These are phyloP conservation scores for Chamaea fasciata DNA, from an alignment of 2,113 vertebrate species.

Conservation along the genomic window DNA sequence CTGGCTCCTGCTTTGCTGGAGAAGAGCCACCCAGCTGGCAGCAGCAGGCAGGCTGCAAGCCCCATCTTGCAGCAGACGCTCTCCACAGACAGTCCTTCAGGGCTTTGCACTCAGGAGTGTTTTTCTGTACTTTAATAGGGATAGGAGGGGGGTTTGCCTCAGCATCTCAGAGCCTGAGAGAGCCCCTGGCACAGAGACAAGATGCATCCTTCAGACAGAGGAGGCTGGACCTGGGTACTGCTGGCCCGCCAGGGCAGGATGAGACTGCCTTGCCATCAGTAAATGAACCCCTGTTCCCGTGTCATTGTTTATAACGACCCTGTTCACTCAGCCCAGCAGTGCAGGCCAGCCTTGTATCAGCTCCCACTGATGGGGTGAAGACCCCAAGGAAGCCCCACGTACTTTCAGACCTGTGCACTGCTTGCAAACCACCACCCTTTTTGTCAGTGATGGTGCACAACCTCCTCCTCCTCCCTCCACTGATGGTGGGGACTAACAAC, in stretches of 20 bases:
- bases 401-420: rapidly evolving
- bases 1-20: background rate
- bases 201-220: background rate
- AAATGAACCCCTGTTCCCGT: rapidly evolving
- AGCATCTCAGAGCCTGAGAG: background rate
- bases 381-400: background rate
- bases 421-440: background rate
- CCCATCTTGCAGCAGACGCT: background rate
- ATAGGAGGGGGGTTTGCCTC: background rate
- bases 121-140: background rate
- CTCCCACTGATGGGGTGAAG: rapidly evolving
- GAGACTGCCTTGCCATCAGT: rapidly evolving
- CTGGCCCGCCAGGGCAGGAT: background rate
- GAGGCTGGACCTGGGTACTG: background rate
- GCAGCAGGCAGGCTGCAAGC: background rate
- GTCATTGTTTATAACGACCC: background rate
- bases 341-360: rapidly evolving
- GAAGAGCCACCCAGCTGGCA: background rate
- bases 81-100: background rate
- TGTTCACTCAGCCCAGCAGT: background rate
- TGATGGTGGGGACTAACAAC: background rate
- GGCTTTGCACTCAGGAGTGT: background rate
- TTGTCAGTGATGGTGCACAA: background rate
- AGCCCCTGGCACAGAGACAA: background rate
- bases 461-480: background rate